Conservation (phyloP, 2,113 vertebrate species). For the Platysternon megacephalum region DNA sequence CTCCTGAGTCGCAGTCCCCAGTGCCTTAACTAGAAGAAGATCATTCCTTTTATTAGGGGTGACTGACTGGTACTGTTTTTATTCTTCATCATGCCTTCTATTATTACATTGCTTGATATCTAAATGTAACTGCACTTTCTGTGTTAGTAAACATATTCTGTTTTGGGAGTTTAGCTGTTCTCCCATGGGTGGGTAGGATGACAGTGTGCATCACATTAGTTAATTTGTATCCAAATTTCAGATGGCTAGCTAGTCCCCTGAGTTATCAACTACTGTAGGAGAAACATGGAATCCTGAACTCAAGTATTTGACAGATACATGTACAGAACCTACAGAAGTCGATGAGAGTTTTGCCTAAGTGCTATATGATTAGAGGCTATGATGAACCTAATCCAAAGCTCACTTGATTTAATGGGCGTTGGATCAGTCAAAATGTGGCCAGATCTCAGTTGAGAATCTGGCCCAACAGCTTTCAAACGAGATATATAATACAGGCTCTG, state of each 20-base stretch:
- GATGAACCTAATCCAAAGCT: not conserved
- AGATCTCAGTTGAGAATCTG: not conserved
- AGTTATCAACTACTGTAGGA: not conserved
- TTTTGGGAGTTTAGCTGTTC: conserved; percentile 38
- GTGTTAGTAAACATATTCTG: conserved; percentile 16
- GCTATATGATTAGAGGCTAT: not conserved
- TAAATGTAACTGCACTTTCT: conserved; percentile 17
- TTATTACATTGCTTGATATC: not conserved
- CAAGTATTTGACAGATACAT: not conserved
- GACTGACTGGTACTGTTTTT: not conserved
- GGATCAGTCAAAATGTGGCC: not conserved
- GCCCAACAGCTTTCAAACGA: not conserved
- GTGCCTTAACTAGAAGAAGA: not conserved
- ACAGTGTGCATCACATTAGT: not conserved
- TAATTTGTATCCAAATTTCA: conserved; percentile 17
- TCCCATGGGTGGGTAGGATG: conserved; percentile 13
- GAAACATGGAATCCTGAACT: not conserved
- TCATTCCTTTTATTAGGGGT: not conserved
- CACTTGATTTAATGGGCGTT: not conserved
- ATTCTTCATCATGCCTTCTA: not conserved
- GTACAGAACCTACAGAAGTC: not conserved
- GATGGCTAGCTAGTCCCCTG: not conserved
- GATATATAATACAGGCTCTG: not conserved
- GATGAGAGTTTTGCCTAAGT: not conserved
- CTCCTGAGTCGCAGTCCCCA: not conserved